Evolutionary conservation across 2,797 vertebrate genomes (phyloP), one percentile per base, ranked within the genome.

Genomic region (Gallirallus australis): DNA sequence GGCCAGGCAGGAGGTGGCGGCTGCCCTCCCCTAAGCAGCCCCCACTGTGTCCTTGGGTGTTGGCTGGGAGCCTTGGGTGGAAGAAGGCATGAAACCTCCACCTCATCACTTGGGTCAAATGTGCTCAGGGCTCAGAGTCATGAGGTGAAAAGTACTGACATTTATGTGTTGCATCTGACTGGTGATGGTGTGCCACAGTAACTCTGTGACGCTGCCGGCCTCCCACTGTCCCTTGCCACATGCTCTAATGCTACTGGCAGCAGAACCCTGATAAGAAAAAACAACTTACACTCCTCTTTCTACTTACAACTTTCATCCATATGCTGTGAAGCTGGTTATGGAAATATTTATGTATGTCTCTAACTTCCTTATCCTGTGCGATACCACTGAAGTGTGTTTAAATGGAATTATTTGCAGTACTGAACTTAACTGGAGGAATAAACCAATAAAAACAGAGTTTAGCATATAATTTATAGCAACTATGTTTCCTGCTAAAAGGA

Each of bases 181-280:
- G 18, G 24, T 35, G 71, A 56, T 23, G 37, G 39, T 35, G 25
- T 31, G 24, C 53, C 37, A 35, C 42, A 50, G 61, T 54, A 66
- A 37, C 47, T 53, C 66, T 1, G 7, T 31, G 39, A 45, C n/a
- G 75, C 63, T 65, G 60, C 31, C 23, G 8, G 56, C 11, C 65
- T 81, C 1, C 11, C 6, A 1, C 7, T 1, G 7, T n/a, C 40
- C 47, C 3, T 0, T 23, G 15, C 11, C n/a, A 4, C 10, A 27
- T 6, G 0, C 15, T 25, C 0, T 4, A n/a, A 28, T 18, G 5
- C 15, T 59, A 45, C 61, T 4, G 50, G 24, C 88, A 88, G 56
- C 53, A 76, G 63, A 75, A 48, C 56, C 24, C 13, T 42, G 33
- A 16, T n/a, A 84, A 61, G 54, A 69, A 79, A 92, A 90, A 48